These are phyloP conservation scores for Nibea coibor DNA, from an alignment of 2,113 vertebrate species.

Conservation along the genomic window DNA sequence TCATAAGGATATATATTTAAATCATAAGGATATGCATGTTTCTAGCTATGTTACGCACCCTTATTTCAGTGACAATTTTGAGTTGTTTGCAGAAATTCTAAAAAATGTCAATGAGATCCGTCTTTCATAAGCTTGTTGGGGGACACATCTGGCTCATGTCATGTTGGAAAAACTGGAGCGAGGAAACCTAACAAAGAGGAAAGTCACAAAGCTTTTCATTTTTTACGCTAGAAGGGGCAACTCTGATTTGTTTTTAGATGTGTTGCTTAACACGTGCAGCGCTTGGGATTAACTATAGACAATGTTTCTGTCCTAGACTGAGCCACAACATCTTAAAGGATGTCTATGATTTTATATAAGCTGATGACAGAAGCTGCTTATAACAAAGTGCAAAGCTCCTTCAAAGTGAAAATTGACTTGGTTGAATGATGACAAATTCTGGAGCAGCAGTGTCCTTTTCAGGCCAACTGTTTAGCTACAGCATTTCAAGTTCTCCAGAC, in stretches of 20 bases:
- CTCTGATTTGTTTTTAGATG: not conserved
- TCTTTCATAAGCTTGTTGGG: not conserved
- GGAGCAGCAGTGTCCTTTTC: not conserved
- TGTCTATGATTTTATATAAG: not conserved
- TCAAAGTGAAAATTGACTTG: conserved; percentile 8
- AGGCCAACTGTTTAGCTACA: conserved; percentile 38
- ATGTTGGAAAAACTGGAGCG: conserved; percentile 5
- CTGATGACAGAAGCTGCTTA: not conserved
- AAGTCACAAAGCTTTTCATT: not conserved
- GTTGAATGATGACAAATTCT: conserved; percentile 8
- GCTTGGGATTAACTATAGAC: not conserved
- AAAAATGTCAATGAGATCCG: not conserved
- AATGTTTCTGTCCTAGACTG: not conserved
- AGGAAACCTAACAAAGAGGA: not conserved
- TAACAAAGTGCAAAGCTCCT: not conserved
- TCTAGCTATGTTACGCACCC: no score
- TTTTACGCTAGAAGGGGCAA: no score
- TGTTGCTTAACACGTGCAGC: not conserved
- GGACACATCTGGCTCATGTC: conserved; percentile 1
- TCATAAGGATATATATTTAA: not conserved
- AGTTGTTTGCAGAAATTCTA: not conserved
- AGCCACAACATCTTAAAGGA: not conserved
- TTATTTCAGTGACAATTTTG: not conserved
- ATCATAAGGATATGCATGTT: not conserved
- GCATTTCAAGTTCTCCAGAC: conserved; percentile 37